Conservation (phyloP, 2,797 vertebrate species). For the Lemur catta region DNA sequence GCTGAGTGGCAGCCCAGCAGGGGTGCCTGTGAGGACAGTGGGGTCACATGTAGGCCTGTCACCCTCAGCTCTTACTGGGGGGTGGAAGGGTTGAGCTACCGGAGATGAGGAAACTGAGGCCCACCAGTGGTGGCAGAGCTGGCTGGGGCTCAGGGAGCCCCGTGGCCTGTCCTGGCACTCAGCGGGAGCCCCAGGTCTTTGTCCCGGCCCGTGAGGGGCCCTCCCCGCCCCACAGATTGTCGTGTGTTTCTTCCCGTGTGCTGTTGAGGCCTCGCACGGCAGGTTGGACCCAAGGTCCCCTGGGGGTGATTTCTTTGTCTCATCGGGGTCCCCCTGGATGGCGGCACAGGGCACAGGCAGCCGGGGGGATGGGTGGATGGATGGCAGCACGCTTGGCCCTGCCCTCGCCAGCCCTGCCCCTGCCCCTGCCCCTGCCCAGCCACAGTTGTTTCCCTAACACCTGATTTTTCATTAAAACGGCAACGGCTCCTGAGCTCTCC, state of each 20-base stretch:
- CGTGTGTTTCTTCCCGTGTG: fast-evolving
- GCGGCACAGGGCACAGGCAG: background rate
- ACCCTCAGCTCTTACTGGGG: background rate
- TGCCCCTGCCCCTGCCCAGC: constrained; percentile 19
- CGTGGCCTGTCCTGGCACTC: constrained; percentile 29
- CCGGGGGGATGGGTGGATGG: background rate
- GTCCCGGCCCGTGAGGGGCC: fast-evolving
- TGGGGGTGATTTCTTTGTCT: background rate
- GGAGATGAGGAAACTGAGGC: background rate
- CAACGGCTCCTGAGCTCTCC: constrained; percentile 61
- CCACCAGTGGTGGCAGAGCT: fast-evolving
- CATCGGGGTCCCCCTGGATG: background rate
- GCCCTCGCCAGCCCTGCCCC: constrained; percentile 19
- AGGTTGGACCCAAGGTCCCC: fast-evolving
- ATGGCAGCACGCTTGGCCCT: fast-evolving
- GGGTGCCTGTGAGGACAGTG: background rate
- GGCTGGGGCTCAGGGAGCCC: background rate
- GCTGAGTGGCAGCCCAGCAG: background rate
- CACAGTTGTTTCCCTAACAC: constrained; percentile 63
- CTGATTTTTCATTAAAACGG: constrained; percentile 82
- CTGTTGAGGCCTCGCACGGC: fast-evolving
- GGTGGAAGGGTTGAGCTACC: fast-evolving
- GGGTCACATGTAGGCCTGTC: fast-evolving
- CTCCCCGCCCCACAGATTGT: fast-evolving
- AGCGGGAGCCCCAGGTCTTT: background rate